These are phyloP conservation scores for Pachyseris speciosa DNA, from an alignment of 64 coral and sea anemone genomes.

Conservation along the genomic window DNA sequence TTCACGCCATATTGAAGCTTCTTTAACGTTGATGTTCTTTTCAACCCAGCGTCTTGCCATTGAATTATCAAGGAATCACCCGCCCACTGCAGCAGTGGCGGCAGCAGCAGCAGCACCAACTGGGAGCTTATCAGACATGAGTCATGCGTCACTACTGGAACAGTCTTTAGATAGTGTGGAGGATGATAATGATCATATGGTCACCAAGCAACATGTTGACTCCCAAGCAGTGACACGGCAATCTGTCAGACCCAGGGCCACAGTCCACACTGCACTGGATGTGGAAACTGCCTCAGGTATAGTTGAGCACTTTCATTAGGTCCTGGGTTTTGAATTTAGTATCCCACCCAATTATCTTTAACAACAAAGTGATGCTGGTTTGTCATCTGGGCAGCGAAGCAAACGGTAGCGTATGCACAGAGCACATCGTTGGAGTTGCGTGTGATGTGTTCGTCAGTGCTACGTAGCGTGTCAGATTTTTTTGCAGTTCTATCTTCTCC, in stretches of 20 bases:
- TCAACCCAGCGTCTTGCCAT: conserved; percentile 85
- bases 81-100: conserved; percentile 37
- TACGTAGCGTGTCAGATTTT: no score
- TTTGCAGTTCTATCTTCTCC: no score
- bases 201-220: conserved; percentile 69
- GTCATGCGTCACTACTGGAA: conserved; percentile 89
- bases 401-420: no score
- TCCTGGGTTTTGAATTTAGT: no score
- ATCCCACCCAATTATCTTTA: no score
- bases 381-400: no score
- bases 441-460: no score
- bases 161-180: conserved; percentile 89
- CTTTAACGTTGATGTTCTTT: background rate
- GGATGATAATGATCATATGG: conserved; percentile 80
- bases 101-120: conserved; percentile 34
- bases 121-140: conserved; percentile 50
- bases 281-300: conserved; percentile 93
- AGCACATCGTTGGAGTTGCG: no score
- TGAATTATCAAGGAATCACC: conserved; percentile 88
- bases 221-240: conserved; percentile 18
- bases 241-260: conserved; percentile 20
- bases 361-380: no score
- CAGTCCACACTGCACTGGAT: conserved; percentile 89
- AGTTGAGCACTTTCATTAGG: no score
- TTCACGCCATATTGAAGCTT: background rate